These are phyloP conservation scores for Mechanitis messenoides DNA, from an alignment of 2,888 invertebrate species.

Conservation along the genomic window DNA sequence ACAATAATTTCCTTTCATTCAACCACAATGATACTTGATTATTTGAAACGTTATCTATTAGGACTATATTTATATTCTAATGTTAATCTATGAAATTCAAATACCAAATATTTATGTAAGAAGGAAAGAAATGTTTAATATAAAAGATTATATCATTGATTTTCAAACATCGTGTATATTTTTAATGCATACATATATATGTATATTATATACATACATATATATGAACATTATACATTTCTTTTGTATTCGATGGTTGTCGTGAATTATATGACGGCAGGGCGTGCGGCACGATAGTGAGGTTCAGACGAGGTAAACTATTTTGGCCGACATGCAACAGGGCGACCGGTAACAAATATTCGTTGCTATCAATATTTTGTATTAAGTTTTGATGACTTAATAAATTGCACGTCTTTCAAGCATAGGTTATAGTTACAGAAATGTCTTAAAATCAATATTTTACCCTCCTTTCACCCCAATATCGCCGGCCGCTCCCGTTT, in stretches of 20 bases:
- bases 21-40: too few relatives aligned
- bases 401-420: neutral
- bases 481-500: conserved; percentile 36
- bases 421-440: conserved; percentile 25
- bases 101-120: too few relatives aligned
- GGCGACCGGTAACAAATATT: too few relatives aligned
- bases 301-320: neutral
- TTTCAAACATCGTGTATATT: neutral
- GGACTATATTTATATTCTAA: too few relatives aligned
- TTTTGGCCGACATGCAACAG: too few relatives aligned
- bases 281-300: neutral
- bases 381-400: too few relatives aligned
- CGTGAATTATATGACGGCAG: conserved; percentile 9
- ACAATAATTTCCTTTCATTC: too few relatives aligned
- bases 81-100: too few relatives aligned
- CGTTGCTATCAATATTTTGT: too few relatives aligned
- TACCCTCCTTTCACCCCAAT: conserved; percentile 40
- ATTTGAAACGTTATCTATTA: neutral
- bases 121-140: too few relatives aligned
- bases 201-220: too few relatives aligned
- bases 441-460: conserved; percentile 53
- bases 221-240: conserved; percentile 2
- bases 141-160: neutral
- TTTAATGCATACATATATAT: neutral
- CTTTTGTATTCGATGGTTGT: conserved; percentile 7